phyloP scores from a whole-genome alignment of 2,797 vertebrate species.

The Rhinatrema bivittatum region DNA sequence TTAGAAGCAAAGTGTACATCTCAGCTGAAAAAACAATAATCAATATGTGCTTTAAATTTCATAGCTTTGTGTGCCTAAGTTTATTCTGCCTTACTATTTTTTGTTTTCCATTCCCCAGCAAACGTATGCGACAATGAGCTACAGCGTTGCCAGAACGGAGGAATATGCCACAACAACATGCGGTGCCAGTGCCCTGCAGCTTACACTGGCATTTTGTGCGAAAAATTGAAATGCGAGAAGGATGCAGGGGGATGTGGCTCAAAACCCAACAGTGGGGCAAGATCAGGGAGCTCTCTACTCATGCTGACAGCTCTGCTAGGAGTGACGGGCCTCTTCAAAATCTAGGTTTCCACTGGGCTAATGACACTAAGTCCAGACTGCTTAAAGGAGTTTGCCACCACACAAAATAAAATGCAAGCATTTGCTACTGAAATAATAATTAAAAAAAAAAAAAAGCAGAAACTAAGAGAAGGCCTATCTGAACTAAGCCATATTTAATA shows the following conservation, averaged over 20 bases:
- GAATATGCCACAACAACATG: slow-evolving; percentile 80
- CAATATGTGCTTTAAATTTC: neutral
- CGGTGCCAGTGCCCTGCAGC: slow-evolving; percentile 75
- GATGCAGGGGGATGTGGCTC: slow-evolving; percentile 71
- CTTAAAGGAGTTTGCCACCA: slow-evolving; percentile 43
- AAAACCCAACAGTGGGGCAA: slow-evolving; percentile 43
- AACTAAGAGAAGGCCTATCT: slow-evolving; percentile 52
- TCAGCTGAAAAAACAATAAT: neutral
- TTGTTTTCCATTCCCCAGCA: slow-evolving; percentile 53
- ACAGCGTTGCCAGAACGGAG: slow-evolving; percentile 91
- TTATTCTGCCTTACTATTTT: slow-evolving; percentile 23
- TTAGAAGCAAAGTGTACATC: neutral
- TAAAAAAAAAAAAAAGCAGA: slow-evolving; percentile 9
- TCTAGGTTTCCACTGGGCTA: slow-evolving; percentile 44
- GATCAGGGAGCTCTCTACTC: slow-evolving; percentile 16
- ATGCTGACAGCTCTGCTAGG: slow-evolving; percentile 53
- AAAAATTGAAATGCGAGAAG: slow-evolving; percentile 76
- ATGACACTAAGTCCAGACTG: slow-evolving; percentile 19
- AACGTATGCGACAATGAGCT: slow-evolving; percentile 92
- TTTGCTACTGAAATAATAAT: slow-evolving; percentile 13
- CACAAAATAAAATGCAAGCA: slow-evolving; percentile 12
- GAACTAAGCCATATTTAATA: slow-evolving; percentile 87
- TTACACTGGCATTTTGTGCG: slow-evolving; percentile 83
- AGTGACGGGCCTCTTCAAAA: slow-evolving; percentile 26
- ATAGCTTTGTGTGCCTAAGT: slow-evolving; percentile 7